Conservation (phyloP, 2,888 invertebrate genomes). For the Trisateles emortualis region DNA sequence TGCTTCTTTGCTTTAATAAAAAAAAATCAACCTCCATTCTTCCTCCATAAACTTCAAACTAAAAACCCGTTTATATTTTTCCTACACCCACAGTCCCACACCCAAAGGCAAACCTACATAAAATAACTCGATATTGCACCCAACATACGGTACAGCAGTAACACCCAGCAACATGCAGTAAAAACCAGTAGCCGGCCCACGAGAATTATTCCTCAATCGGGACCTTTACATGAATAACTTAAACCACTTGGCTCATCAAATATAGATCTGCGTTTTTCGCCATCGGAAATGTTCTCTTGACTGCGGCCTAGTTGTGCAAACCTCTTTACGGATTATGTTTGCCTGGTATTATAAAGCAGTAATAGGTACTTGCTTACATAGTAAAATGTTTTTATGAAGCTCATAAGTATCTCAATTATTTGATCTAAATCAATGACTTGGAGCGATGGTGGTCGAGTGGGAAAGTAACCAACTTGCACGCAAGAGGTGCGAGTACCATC, state of each 20-base stretch:
- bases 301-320: slow-evolving; percentile 32
- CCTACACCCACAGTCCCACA: not conserved
- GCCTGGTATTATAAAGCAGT: slow-evolving; percentile 6
- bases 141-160: slow-evolving; percentile 7
- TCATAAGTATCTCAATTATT: too few species aligned
- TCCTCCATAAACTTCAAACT: not conserved
- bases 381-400: not conserved
- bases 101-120: slow-evolving; percentile 1
- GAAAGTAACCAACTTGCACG: too few species aligned
- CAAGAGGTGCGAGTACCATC: too few species aligned
- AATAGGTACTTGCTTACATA: not conserved
- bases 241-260: slow-evolving; percentile 60
- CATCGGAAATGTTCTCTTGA: slow-evolving; percentile 20
- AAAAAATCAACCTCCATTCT: too few species aligned
- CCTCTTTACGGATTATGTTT: slow-evolving; percentile 26
- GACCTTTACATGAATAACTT: slow-evolving; percentile 59
- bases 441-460: too few species aligned
- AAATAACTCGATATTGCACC: slow-evolving; percentile 18
- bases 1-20: too few species aligned
- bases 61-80: not conserved
- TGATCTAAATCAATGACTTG: too few species aligned
- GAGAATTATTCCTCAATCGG: slow-evolving; percentile 64
- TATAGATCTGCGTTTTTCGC: slow-evolving; percentile 61
- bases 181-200: slow-evolving; percentile 24
- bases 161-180: slow-evolving; percentile 9